Conservation (phyloP, 2,797 vertebrate genomes). For the Hippopotamyrus pictus region DNA sequence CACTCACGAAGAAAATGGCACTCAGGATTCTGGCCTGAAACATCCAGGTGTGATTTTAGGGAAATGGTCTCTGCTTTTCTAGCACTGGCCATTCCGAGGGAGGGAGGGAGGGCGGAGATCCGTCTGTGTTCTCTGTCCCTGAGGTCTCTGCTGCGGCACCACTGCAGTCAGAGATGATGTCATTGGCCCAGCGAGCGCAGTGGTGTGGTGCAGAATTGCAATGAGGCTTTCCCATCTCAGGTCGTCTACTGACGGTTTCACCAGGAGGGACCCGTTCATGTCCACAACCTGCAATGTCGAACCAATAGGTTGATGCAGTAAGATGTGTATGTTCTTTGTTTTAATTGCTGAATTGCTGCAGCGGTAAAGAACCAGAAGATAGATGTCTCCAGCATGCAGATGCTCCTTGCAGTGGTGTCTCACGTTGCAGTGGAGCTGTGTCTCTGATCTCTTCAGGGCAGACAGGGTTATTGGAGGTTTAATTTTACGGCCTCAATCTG, state of each 20-base stretch:
- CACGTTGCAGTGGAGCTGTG: background rate
- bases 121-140: background rate
- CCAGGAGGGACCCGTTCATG: background rate
- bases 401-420: background rate
- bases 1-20: background rate
- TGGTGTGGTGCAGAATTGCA: slow-evolving; percentile 22
- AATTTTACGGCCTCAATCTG: background rate
- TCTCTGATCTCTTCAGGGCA: background rate
- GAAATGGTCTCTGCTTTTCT: background rate
- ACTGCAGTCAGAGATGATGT: slow-evolving; percentile 24
- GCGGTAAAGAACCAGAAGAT: background rate
- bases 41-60: background rate
- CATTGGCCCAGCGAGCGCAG: slow-evolving; percentile 8
- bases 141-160: slow-evolving; percentile 16
- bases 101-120: background rate
- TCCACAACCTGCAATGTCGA: background rate
- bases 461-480: background rate
- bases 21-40: background rate
- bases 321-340: background rate
- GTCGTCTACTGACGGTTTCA: background rate
- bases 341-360: background rate
- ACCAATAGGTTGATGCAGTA: background rate
- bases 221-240: slow-evolving; percentile 14
- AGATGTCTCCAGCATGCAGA: background rate
- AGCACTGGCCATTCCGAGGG: background rate